Evolutionary conservation across 1,140 invertebrate species (phyloP), one percentile per base, ranked within the genome.

Genomic region (Saccostrea glomerata): DNA sequence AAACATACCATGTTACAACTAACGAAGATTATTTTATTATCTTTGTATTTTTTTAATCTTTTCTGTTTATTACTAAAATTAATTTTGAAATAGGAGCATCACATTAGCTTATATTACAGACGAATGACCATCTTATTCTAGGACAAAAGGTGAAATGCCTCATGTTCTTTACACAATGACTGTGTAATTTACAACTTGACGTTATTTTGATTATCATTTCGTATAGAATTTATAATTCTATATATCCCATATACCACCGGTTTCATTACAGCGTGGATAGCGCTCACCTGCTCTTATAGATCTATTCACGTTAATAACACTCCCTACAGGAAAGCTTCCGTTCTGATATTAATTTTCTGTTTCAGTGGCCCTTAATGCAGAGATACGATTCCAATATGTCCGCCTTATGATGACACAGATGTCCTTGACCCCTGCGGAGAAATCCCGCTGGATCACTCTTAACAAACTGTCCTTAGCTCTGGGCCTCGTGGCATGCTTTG

Each of bases 341-440:
- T 77, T 77, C 70, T 77, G 70, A 77, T 30, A 30, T 86, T 86
- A 15, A 20, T 63, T 87, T 58, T 84, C 23, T 66, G 55, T 84
- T 87, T 36, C 58, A 87, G 86, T 87, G 86, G 86, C 77, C 9
- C 82, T 87, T 77, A 87, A 87, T 84, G 55, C 86, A 84, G 86
- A 87, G 47, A 87, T 87, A n/a, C 77, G 86, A 54, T 87, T 83
- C 66, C 77, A 87, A 20, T 87, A 87, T 36, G 86, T 87, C 20
- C 55, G 63, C 55, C 82, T 87, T n/a, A 70, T 87, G 77, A 83
- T 83, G 77, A 82, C 56, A n/a, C 77, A 83, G 20, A 83, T 87
- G 82, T 87, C 86, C 17, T 55, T 87, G 55, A 87, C 86, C 56
- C 86, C 86, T 12, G 23, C 55, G 12, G 86, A 87, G 15, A 87